phyloP scores from a whole-genome alignment of 2,113 vertebrate species.

The Picathartes gymnocephalus region DNA sequence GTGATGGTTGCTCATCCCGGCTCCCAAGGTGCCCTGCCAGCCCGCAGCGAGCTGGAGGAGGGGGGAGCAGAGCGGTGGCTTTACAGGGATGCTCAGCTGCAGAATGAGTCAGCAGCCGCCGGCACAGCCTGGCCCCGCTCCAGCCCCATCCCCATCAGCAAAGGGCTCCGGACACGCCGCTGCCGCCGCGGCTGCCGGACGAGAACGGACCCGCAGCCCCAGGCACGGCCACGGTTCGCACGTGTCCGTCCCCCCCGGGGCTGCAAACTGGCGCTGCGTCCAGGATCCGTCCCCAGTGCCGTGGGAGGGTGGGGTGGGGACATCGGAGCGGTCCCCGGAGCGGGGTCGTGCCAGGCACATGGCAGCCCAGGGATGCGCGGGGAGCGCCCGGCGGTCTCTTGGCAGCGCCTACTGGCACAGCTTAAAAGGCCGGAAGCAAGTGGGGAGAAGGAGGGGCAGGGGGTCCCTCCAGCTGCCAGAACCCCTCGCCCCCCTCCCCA shows the following conservation, averaged over 20 bases:
- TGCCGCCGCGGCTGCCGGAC: background rate
- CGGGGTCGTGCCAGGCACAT: background rate
- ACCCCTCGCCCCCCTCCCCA: background rate
- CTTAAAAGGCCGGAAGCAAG: slow-evolving; percentile 31
- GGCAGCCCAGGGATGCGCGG: background rate
- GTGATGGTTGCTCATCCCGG: background rate
- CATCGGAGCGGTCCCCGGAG: background rate
- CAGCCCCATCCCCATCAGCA: background rate
- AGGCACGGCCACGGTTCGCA: background rate
- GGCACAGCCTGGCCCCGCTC: slow-evolving; percentile 17
- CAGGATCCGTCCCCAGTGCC: rapidly evolving
- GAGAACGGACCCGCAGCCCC: background rate
- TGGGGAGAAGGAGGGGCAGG: background rate
- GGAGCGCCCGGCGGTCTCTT: background rate
- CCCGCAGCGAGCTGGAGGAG: background rate
- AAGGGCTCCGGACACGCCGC: background rate
- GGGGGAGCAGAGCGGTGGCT: background rate
- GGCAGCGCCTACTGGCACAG: background rate
- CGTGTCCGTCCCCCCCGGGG: background rate
- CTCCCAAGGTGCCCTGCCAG: slow-evolving; percentile 49
- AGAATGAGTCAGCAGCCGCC: slow-evolving; percentile 60
- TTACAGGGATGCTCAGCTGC: slow-evolving; percentile 56
- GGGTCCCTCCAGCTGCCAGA: background rate
- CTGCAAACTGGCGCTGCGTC: rapidly evolving
- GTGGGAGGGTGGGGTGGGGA: background rate